Evolutionary conservation across 2,113 vertebrate species (phyloP), one percentile per base, ranked within the genome.

Genomic region (Microcebus murinus): DNA sequence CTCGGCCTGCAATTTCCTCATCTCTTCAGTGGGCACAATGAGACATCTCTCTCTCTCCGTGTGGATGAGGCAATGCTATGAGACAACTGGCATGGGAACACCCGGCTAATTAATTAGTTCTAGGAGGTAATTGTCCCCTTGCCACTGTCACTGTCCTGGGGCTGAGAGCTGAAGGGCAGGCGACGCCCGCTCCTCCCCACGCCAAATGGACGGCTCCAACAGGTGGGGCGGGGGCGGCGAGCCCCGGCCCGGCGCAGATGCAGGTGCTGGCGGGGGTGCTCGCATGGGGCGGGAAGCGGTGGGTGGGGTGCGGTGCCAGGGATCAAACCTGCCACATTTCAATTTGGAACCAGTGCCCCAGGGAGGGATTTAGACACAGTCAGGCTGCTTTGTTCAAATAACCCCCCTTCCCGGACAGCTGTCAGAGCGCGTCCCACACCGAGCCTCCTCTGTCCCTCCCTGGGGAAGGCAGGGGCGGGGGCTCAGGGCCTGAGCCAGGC

Each of bases 281-380:
- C 94, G 77, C 17, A 13, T 2, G 77, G 77, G 90, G 73, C 67
- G 39, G 91, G 81, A 94, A 50, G 36, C 42, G 52, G 27, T 10
- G 45, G 77, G 48, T 14, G 29, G 92, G 42, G 74, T 0, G 17
- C 29, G 18, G 59, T 13, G 76, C 25, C 27, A 6, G 52, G 77
- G 93, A 89, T 68, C 95, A 82, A 87, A 90, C 77, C 83, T 88
- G 94, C 88, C 94, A 96, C 76, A 9, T 87, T 97, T 95, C 87
- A 82, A 93, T 68, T 98, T 68, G 61, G 97, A 70, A 42, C 36
- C 42, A 84, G 52, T 74, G 96, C 91, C 94, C 86, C 70, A 89
- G 96, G 85, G 87, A 97, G 98, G 94, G 87, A 87, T 87, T 98
- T 98, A 97, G 87, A 94, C 85, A 50, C 0, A 91, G 82, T 91